These are phyloP conservation scores for Mus musculus DNA, from an alignment of 2,113 vertebrate species.

Conservation along the genomic window GRCm39 chr11:21990001-21990500, in stretches of 20 bases:
- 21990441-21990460: constrained; percentile 76
- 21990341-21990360: constrained; percentile 92
- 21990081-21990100: constrained; percentile 88
- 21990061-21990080: constrained; percentile 90
- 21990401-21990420: constrained; percentile 86
- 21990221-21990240: constrained; percentile 91
- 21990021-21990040: constrained; percentile 88
- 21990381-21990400: constrained; percentile 86
- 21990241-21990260: constrained; percentile 91
- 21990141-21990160: constrained; percentile 96
- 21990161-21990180: constrained; percentile 99
- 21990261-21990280: constrained; percentile 97
- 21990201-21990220: constrained; percentile 98
- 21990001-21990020: constrained; percentile 89
- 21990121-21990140: constrained; percentile 98
- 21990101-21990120: constrained; percentile 90
- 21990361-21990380: constrained; percentile 91
- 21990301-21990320: constrained; percentile 95
- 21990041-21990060: constrained; percentile 89
- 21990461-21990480: constrained; percentile 79
- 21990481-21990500: constrained; percentile 61
- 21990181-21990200: constrained; percentile 99
- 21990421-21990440: constrained; percentile 80
- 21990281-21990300: constrained; percentile 96
- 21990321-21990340: constrained; percentile 91